Evolutionary conservation across 2,113 vertebrate genomes (phyloP).

Genomic region (Ophiodon elongatus): DNA sequence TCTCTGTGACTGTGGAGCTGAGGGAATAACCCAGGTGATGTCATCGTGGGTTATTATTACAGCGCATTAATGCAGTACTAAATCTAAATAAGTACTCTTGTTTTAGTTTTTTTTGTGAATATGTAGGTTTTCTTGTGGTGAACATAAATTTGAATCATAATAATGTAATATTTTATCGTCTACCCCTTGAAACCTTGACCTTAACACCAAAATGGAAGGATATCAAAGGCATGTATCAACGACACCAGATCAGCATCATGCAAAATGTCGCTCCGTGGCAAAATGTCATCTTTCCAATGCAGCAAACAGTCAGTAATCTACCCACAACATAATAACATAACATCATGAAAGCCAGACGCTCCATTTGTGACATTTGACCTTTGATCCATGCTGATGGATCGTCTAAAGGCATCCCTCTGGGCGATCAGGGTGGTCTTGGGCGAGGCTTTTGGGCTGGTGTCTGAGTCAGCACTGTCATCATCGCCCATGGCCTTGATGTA

Average conservation of each 20-base stretch:
- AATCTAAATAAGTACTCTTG: not conserved
- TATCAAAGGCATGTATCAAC: not conserved
- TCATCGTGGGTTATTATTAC: not conserved
- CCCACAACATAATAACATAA: not conserved
- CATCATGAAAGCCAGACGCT: not conserved
- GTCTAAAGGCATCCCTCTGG: constrained; percentile 92
- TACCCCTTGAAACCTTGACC: not conserved
- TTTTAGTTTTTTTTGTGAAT: not conserved
- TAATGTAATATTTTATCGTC: not conserved
- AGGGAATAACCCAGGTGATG: not conserved
- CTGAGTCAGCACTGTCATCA: constrained; percentile 95
- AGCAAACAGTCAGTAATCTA: not conserved
- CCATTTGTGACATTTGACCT: constrained; percentile 78
- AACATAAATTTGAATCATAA: not conserved
- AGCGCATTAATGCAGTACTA: not conserved
- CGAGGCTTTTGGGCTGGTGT: constrained; percentile 91
- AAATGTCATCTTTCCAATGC: not conserved
- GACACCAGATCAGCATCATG: not conserved
- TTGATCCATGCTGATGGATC: constrained; percentile 96
- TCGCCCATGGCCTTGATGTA: constrained; percentile 99
- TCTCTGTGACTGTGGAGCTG: not conserved
- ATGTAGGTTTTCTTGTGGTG: not conserved
- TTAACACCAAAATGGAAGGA: too few relatives aligned
- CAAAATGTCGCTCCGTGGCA: not conserved
- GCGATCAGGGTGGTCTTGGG: constrained; percentile 89